These are phyloP conservation scores for Heliconius himera DNA, from an alignment of 1,140 invertebrate species.

Conservation along the genomic window DNA sequence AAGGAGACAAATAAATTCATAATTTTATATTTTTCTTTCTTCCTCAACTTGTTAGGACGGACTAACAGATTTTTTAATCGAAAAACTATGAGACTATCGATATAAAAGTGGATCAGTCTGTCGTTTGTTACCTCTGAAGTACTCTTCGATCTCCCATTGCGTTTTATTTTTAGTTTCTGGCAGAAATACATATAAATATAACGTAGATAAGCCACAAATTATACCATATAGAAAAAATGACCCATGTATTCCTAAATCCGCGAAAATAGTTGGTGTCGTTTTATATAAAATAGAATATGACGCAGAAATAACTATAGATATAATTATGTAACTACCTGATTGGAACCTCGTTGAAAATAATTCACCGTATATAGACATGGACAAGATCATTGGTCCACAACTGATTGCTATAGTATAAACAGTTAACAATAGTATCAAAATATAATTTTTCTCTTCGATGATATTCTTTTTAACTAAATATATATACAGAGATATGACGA, in stretches of 20 bases:
- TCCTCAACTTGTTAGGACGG: too few relatives aligned
- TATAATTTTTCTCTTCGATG: slow-evolving; percentile 18
- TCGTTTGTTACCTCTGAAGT: slow-evolving; percentile 18
- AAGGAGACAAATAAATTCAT: too few relatives aligned
- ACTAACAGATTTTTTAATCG: background rate
- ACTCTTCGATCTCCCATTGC: slow-evolving; percentile 16
- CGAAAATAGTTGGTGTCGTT: slow-evolving; percentile 23
- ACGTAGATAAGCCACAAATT: slow-evolving; percentile 24
- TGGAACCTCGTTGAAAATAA: slow-evolving; percentile 25
- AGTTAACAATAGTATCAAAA: slow-evolving; percentile 23
- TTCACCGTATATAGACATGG: slow-evolving; percentile 26
- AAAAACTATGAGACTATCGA: background rate
- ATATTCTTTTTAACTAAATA: slow-evolving; percentile 18
- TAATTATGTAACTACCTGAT: slow-evolving; percentile 19
- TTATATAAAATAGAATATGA: slow-evolving; percentile 22
- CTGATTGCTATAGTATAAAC: slow-evolving; percentile 27
- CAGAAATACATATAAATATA: slow-evolving; percentile 24
- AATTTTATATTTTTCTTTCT: too few relatives aligned
- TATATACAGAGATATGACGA: slow-evolving; percentile 21
- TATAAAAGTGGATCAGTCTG: background rate
- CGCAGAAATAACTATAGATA: slow-evolving; percentile 12
- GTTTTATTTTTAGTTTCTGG: slow-evolving; percentile 36
- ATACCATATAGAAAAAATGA: slow-evolving; percentile 28
- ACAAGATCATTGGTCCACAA: slow-evolving; percentile 29
- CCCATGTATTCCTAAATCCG: slow-evolving; percentile 25